Base-by-base conservation (phyloP, 2,797 vertebrate species). In the Dromococcyx pavoninus region DNA sequence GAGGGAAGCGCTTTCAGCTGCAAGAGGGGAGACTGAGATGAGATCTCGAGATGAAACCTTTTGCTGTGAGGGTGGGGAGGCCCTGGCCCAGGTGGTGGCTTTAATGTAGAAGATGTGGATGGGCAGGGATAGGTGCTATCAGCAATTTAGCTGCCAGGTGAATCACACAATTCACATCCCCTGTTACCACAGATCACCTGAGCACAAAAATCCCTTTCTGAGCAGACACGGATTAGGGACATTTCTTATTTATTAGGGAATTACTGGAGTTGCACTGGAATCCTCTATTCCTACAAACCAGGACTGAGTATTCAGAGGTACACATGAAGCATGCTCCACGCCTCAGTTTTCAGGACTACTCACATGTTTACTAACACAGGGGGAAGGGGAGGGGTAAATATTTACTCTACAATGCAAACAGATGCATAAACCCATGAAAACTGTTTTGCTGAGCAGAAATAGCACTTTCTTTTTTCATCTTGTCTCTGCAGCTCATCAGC, bases 81-180 rank as follows among this genome's bases (percentile, higher is more conserved):
- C 11, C 41, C 41, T 16, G 41, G 41, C 11, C 11, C 16, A 17
- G 43, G 43, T 18, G 8, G 43, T 5, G 33, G 33, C 12, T 28
- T 12, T 43, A n/a, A 14, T 1, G 12, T 24, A 2, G 28, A 17
- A 25, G 58, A 33, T 8, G 2, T 0, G 4, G 58, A 30, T 25
- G 58, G n/a, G 15, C 13, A 37, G 54, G 33, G 56, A 37, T 4
- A 14, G 35, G 24, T 2, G 13, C 35, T 23, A 33, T 1, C 56
- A 37, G 18, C 33, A 27, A 16, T 30, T 35, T 4, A 27, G 16
- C 61, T 30, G 9, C 17, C 17, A 12, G 60, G 28, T 54, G 15
- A 33, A 41, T 19, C 1, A 1, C 0, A 0, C 13, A 19, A 81
- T 32, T 70, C 5, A 2, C 7, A 6, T 11, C 56, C 17, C n/a